Evolutionary conservation across 2,113 vertebrate genomes (phyloP).

Genomic region (Accipiter virgatus): DNA sequence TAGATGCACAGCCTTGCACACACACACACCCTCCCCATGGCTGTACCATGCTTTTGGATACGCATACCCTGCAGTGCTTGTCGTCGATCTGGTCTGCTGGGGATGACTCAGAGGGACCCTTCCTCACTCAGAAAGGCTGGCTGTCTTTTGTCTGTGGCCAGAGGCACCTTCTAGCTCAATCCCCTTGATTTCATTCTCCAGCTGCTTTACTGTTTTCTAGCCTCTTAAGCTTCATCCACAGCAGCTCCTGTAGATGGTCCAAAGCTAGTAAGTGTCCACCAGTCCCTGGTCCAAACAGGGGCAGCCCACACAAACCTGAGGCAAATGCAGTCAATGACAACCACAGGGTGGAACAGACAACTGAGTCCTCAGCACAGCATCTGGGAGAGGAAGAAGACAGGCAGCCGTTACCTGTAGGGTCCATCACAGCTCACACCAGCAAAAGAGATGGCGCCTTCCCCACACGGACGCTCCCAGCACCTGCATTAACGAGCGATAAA

Average conservation of each 20-base stretch:
- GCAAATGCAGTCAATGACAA: neutral
- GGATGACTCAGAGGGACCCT: neutral
- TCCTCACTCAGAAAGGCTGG: neutral
- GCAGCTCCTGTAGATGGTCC: neutral
- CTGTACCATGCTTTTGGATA: neutral
- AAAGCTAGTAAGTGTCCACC: neutral
- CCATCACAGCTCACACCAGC: neutral
- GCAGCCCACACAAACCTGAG: neutral
- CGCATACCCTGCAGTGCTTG: fast-evolving
- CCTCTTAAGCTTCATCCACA: neutral
- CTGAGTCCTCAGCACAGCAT: neutral
- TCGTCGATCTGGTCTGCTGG: neutral
- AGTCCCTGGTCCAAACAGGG: neutral
- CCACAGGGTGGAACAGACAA: neutral
- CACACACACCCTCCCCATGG: neutral
- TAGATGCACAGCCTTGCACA: neutral
- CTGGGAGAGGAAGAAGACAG: neutral
- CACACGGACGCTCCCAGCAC: neutral
- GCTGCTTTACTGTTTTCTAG: neutral
- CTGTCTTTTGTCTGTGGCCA: neutral
- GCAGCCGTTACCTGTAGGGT: neutral
- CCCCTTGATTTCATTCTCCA: neutral
- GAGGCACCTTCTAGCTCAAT: neutral
- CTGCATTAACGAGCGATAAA: neutral
- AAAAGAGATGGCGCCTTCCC: too few species aligned